Conservation (phyloP, 2,888 invertebrate genomes). For the Drosophila paucipuncta region DNA sequence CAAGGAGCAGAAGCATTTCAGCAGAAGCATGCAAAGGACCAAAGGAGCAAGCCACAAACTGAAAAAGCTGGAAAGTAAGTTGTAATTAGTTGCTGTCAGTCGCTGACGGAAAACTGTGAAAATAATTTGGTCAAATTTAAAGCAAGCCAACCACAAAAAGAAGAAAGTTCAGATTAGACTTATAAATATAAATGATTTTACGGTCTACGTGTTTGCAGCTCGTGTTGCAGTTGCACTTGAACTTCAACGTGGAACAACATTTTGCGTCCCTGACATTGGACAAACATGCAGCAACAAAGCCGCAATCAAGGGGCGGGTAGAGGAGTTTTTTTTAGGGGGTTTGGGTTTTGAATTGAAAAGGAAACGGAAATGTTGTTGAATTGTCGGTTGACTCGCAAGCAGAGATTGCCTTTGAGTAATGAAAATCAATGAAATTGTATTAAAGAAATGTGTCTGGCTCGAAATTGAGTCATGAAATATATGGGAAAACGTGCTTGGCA, state of each 20-base stretch:
- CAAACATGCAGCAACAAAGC: constrained; percentile 48
- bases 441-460: constrained; percentile 53
- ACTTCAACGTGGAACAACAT: constrained; percentile 34
- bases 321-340: fast-evolving
- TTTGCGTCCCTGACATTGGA: constrained; percentile 60
- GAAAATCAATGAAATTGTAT: constrained; percentile 64
- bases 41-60: constrained; percentile 26
- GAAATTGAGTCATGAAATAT: constrained; percentile 52
- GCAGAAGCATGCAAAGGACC: constrained; percentile 24
- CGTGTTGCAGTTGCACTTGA: constrained; percentile 59
- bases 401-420: constrained; percentile 46
- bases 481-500: constrained; percentile 39
- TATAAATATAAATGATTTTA: constrained; percentile 53
- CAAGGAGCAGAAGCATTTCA: constrained; percentile 11
- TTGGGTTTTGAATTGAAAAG: constrained; percentile 15
- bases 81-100: constrained; percentile 74
- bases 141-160: background rate
- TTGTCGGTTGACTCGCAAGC: constrained; percentile 27
- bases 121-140: constrained; percentile 56
- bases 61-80: constrained; percentile 43
- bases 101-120: constrained; percentile 38
- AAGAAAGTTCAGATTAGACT: background rate
- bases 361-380: constrained; percentile 60
- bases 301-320: background rate
- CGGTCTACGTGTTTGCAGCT: constrained; percentile 36